A percentile compares a stretch with the other conserved stretches of the same genome.
phyloP scores from a whole-genome alignment of 2,113 vertebrate species.

The Microcebus jonahi region DNA sequence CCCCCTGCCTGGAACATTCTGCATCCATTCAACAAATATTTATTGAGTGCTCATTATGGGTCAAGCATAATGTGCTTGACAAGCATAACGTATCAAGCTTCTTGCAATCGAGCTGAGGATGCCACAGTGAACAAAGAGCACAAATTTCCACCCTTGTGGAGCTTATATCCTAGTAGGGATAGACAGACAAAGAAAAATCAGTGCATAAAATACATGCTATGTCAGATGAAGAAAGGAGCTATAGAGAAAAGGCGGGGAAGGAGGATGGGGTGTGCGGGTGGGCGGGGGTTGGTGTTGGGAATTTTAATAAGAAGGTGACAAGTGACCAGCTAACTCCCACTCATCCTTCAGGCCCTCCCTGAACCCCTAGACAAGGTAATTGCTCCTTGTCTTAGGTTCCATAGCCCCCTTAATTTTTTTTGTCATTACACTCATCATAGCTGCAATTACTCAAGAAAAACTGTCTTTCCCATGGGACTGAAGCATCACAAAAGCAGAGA shows the following conservation, averaged over 20 bases:
- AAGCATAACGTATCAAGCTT: no score
- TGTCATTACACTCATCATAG: not conserved
- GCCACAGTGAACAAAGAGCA: not conserved
- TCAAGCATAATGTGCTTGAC: no score
- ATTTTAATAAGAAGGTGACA: not conserved
- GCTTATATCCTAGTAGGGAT: not conserved
- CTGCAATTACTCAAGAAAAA: not conserved
- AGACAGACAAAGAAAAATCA: not conserved
- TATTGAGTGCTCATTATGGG: not conserved
- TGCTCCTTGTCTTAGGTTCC: not conserved
- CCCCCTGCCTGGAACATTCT: not conserved
- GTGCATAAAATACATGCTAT: not conserved
- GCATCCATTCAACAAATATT: not conserved
- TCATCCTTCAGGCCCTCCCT: not conserved
- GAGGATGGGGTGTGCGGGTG: accelerated
- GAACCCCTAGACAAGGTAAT: not conserved
- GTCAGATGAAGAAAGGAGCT: not conserved
- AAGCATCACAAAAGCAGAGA: not conserved
- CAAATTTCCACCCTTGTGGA: not conserved
- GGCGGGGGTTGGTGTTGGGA: not conserved
- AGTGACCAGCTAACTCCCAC: not conserved
- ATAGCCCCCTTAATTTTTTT: not conserved
- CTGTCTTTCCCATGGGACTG: not conserved
- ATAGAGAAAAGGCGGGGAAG: not conserved
- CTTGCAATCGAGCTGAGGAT: not conserved